phyloP scores from a whole-genome alignment of 2,113 vertebrate species.

The Felis chaus region DNA sequence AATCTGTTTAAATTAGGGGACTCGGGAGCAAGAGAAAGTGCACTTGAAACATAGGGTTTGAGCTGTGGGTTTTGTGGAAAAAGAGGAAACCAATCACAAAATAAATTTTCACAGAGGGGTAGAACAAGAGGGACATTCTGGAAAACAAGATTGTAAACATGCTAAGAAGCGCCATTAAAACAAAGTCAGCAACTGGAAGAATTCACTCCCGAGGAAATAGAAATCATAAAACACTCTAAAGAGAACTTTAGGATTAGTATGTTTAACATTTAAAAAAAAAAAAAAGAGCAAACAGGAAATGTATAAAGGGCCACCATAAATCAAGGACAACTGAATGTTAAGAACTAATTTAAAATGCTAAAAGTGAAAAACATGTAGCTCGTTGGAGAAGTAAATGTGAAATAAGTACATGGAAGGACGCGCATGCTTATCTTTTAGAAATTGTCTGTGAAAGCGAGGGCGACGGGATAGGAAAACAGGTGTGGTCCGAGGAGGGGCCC shows the following conservation, averaged over 20 bases:
- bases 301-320: background rate
- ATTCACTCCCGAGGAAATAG: background rate
- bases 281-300: background rate
- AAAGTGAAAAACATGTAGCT: background rate
- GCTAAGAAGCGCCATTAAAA: background rate
- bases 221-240: background rate
- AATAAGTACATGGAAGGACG: background rate
- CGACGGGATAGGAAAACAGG: rapidly evolving
- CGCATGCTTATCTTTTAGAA: background rate
- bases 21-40: rapidly evolving
- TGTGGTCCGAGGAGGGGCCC: background rate
- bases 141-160: background rate
- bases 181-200: background rate
- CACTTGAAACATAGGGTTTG: background rate
- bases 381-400: background rate
- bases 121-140: background rate
- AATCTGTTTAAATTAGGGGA: background rate
- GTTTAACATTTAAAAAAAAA: background rate
- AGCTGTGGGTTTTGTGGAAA: background rate
- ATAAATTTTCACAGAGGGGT: too few relatives aligned
- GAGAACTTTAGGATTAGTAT: background rate
- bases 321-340: background rate
- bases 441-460: background rate
- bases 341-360: background rate
- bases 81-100: background rate